Percentiles rank a stretch among this genome's conserved stretches.
Conservation (phyloP, 2,113 vertebrate species). For the Oryzias curvinotus region DNA sequence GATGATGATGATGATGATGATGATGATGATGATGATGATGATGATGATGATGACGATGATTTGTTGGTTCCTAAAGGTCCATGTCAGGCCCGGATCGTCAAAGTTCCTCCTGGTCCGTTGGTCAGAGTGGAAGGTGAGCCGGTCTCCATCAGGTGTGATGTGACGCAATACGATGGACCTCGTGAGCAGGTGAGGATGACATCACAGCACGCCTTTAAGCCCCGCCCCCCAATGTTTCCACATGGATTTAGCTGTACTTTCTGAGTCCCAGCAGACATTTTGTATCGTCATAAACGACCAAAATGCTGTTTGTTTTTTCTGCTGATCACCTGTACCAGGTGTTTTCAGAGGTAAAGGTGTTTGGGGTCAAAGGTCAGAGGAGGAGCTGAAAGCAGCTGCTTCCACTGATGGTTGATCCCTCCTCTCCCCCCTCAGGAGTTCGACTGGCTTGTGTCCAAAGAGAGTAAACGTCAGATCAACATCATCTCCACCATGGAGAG, state of each 20-base stretch:
- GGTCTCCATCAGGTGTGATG: constrained; percentile 85
- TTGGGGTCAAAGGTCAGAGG: too few relatives aligned
- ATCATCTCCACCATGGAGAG: constrained; percentile 89
- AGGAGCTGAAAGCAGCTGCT: too few relatives aligned
- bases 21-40: too few relatives aligned
- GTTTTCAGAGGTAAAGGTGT: too few relatives aligned
- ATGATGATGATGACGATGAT: background rate
- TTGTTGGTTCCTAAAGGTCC: constrained; percentile 58
- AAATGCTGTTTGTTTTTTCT: too few relatives aligned
- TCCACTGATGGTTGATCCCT: too few relatives aligned
- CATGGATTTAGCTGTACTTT: too few relatives aligned
- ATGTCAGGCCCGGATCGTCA: constrained; percentile 83
- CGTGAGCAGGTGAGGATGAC: constrained; percentile 80
- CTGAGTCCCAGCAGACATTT: too few relatives aligned
- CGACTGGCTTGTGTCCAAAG: constrained; percentile 82
- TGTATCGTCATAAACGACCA: too few relatives aligned
- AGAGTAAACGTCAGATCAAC: fast-evolving
- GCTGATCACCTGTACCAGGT: too few relatives aligned
- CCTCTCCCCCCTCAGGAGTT: constrained; percentile 81
- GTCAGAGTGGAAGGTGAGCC: constrained; percentile 85
- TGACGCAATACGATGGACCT: constrained; percentile 87
- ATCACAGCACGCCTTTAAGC: too few relatives aligned
- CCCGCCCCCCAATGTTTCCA: too few relatives aligned
- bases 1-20: background rate
- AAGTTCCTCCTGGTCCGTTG: constrained; percentile 83